Evolutionary conservation across 2,797 vertebrate species (phyloP), one percentile per base, ranked within the genome.

Genomic region (Megaceryle alcyon): DNA sequence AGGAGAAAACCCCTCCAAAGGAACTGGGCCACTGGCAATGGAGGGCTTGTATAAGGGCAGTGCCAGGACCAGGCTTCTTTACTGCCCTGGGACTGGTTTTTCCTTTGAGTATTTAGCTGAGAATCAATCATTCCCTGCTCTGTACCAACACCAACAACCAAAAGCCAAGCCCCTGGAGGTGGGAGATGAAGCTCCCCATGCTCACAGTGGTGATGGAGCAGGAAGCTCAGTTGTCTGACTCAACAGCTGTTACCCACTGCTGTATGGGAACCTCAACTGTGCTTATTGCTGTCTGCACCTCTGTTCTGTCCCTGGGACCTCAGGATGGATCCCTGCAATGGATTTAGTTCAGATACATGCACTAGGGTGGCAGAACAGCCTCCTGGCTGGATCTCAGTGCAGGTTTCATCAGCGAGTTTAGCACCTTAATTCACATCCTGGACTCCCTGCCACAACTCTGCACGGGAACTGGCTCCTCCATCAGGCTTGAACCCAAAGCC

Each of bases 281-380:
- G 43, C 6, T 33, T 41, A 0, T 13, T n/a, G 61, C 66, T 1
- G 0, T 10, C 61, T 7, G 0, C 53, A 7, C 20, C 53, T 33
- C 64, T 1, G 2, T 33, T 33, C 64, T 1, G 2, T 33, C 43
- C 7, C 5, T 7, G 48, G 3, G 49, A 26, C 29, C 86, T 14
- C 2, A 2, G 22, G 7, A 8, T 2, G 0, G n/a, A 12, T 3
- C 21, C 2, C 0, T 3, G 17, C 14, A 0, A 3, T 1, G 20
- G 80, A 2, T 80, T 76, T 16, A 14, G 19, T 20, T 44, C 78
- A 35, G 8, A 33, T 6, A 6, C 6, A 0, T 1, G 7, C 44
- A 23, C 0, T 3, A 39, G 43, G 11, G 66, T 6, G 66, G 10
- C 22, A 37, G 72, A 35, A 14, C 54, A 33, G 6, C 68, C 72